Conservation (phyloP, 2,113 vertebrate species). For the Toxostoma redivivum region DNA sequence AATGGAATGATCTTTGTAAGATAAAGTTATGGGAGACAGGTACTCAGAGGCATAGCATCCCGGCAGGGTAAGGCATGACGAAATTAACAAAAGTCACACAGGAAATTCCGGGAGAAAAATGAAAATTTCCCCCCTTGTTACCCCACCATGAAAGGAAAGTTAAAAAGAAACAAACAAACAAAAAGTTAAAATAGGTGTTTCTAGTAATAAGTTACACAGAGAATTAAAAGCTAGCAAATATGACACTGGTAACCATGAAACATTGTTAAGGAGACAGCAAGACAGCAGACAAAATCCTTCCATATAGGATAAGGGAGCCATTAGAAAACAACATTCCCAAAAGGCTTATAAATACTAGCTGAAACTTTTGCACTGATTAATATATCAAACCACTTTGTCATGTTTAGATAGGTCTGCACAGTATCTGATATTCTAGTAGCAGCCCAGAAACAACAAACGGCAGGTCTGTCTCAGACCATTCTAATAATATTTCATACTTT, state of each 20-base stretch:
- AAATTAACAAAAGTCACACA: neutral
- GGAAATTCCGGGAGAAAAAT: neutral
- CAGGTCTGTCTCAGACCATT: neutral
- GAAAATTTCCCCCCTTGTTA: rapidly evolving
- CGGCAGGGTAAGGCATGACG: neutral
- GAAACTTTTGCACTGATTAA: neutral
- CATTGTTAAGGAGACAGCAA: neutral
- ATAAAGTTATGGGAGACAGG: neutral
- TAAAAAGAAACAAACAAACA: neutral
- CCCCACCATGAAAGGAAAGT: neutral
- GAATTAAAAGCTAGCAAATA: neutral
- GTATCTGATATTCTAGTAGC: neutral
- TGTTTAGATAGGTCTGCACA: neutral
- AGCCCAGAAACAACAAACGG: neutral
- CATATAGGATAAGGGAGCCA: neutral
- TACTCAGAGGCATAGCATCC: neutral
- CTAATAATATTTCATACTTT: neutral
- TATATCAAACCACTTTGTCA: neutral
- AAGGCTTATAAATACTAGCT: neutral
- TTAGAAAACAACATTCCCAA: neutral
- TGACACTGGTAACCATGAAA: neutral
- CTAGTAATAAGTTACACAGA: neutral
- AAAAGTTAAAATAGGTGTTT: neutral
- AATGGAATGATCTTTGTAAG: neutral
- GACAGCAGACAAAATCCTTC: neutral